Conservation (phyloP, 2,888 invertebrate genomes). For the Gortyna flavago region DNA sequence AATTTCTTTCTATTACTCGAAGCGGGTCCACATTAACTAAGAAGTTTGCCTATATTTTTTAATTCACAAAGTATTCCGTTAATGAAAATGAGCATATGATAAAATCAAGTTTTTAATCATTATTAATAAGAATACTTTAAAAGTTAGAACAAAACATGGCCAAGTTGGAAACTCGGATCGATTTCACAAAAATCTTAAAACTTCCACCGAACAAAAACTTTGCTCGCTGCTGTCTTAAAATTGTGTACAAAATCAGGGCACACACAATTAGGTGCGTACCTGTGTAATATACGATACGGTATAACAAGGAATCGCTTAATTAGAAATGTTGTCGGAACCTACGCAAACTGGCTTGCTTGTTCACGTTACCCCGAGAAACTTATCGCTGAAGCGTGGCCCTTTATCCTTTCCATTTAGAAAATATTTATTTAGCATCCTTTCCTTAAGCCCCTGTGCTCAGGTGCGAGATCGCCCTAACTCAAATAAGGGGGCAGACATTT, state of each 20-base stretch:
- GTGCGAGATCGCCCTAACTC: slow-evolving; percentile 87
- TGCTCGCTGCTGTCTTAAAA: slow-evolving; percentile 36
- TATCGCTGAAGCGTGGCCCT: slow-evolving; percentile 85
- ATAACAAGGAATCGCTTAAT: slow-evolving; percentile 80
- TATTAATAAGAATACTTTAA: slow-evolving; percentile 38
- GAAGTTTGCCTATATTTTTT: slow-evolving; percentile 32
- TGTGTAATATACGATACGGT: slow-evolving; percentile 66
- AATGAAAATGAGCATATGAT: slow-evolving; percentile 1
- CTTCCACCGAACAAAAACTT: slow-evolving; percentile 48
- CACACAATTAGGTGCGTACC: slow-evolving; percentile 59
- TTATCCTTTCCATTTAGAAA: slow-evolving; percentile 87
- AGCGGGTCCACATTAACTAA: slow-evolving; percentile 30
- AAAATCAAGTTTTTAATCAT: slow-evolving; percentile 22
- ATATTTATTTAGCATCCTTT: slow-evolving; percentile 89
- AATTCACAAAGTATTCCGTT: slow-evolving; percentile 18
- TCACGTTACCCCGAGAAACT: slow-evolving; percentile 82
- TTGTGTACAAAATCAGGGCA: slow-evolving; percentile 56
- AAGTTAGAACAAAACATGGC: slow-evolving; percentile 32
- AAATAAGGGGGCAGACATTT: slow-evolving; percentile 85
- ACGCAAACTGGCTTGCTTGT: slow-evolving; percentile 82
- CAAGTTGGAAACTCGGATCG: slow-evolving; percentile 46
- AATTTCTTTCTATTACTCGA: slow-evolving; percentile 61
- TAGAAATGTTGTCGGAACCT: slow-evolving; percentile 82
- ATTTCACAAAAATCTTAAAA: slow-evolving; percentile 47
- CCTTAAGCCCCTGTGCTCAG: slow-evolving; percentile 86